Evolutionary conservation across 2,888 invertebrate species (phyloP), one percentile per base, ranked within the genome.

Genomic region (Caradrina kadenii): DNA sequence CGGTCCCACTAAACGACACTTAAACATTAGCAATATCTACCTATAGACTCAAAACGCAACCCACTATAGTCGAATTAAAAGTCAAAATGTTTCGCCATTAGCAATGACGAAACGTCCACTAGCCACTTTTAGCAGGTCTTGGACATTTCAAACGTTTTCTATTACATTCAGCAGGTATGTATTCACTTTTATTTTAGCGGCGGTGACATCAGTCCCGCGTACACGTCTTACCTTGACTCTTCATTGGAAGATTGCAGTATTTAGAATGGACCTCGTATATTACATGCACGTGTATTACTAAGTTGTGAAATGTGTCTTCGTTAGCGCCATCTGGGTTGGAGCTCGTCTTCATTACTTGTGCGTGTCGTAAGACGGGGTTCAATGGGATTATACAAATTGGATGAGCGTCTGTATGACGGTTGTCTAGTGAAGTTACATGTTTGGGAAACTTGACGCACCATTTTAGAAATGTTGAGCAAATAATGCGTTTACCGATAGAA

Each of bases 161-260:
- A 56, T 50, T 49, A 48, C 53, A 70, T 58, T 59, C 19, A 64
- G 45, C 63, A 68, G 59, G 54, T 80, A 64, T 65, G 73, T 73
- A 80, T 84, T 85, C 83, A 86, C 82, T 89, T 85, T 89, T 90
- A 90, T 90, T 90, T 89, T 86, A 77, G 86, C 74, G 56, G 35
- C 56, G 84, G 77, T 91, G 90, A 90, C 90, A 88, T 91, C 90
- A 90, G 80, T 76, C 60, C 71, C 62, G 64, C 63, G 79, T 65
- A 73, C 58, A 70, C 79, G 74, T 74, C 83, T 88, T 75, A 74
- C 87, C 86, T 88, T 86, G 86, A 81, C 74, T 76, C 69, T 79
- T 54, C 56, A 85, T 88, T 87, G 82, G 73, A 86, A 82, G 82
- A 88, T 85, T 88, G 89, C 88, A 86, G 83, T 82, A 70, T 74